These are phyloP conservation scores for Steatornis caripensis DNA, from an alignment of 2,113 vertebrate species.

Conservation along the genomic window DNA sequence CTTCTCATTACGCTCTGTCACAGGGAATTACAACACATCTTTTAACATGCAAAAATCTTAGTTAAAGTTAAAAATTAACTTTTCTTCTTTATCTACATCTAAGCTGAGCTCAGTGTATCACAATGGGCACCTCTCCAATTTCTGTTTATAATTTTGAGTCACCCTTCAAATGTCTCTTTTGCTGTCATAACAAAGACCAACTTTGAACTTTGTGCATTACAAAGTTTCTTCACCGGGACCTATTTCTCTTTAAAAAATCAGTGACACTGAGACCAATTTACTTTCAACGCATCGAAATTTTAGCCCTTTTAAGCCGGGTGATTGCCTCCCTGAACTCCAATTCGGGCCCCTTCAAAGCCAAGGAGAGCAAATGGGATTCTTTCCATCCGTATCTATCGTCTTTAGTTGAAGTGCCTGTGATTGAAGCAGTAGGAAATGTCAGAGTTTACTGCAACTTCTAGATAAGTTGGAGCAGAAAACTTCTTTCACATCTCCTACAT, in stretches of 20 bases:
- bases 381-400: fast-evolving
- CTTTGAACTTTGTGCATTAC: neutral
- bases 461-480: neutral
- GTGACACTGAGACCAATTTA: neutral
- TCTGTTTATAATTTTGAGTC: neutral
- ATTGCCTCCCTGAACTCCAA: neutral
- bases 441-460: neutral
- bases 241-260: neutral
- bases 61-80: slow-evolving; percentile 40
- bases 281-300: neutral
- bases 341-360: fast-evolving
- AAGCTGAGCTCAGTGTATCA: neutral
- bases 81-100: neutral
- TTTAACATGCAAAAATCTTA: neutral
- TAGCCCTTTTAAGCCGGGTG: neutral
- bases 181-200: neutral
- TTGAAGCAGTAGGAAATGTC: neutral
- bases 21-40: neutral
- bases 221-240: neutral
- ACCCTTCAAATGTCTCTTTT: neutral
- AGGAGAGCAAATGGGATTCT: neutral
- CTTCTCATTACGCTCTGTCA: neutral
- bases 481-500: neutral
- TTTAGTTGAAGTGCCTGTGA: neutral
- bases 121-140: neutral